Conservation (phyloP, 2,113 vertebrate genomes). For the Carassius gibelio region DNA sequence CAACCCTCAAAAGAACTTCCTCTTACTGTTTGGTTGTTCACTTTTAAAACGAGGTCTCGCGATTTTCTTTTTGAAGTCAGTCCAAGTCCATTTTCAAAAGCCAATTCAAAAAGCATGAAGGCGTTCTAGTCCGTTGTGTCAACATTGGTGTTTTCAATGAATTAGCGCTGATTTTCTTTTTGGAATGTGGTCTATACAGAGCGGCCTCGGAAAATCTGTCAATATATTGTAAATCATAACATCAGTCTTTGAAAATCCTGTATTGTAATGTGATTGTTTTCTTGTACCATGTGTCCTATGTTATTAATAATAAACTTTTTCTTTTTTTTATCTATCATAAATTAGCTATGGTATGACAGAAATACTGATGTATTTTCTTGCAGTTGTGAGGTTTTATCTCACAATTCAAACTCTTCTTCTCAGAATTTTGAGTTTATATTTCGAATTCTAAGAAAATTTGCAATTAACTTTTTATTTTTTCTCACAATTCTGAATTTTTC, state of each 20-base stretch:
- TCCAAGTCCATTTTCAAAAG: slow-evolving; percentile 43
- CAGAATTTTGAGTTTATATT: no score
- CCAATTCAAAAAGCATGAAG: slow-evolving; percentile 19
- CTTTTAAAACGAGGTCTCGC: not conserved
- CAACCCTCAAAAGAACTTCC: slow-evolving; percentile 31
- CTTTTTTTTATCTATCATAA: not conserved
- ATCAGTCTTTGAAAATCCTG: not conserved
- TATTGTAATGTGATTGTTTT: not conserved
- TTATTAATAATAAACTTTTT: not conserved
- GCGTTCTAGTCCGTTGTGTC: slow-evolving; percentile 19
- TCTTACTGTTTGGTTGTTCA: slow-evolving; percentile 16
- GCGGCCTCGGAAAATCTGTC: not conserved
- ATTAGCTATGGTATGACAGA: not conserved
- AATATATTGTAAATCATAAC: not conserved
- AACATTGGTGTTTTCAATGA: slow-evolving; percentile 24
- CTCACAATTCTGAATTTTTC: no score
- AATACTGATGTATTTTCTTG: no score
- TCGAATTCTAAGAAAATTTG: no score
- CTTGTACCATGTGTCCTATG: not conserved
- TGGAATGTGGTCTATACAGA: not conserved
- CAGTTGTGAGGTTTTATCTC: no score
- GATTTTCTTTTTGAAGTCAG: slow-evolving; percentile 17
- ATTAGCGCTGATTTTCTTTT: not conserved
- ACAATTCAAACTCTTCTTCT: no score
- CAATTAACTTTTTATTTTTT: no score